These are phyloP conservation scores for Dryobates pubescens DNA, from an alignment of 2,797 vertebrate species.

Conservation along the genomic window DNA sequence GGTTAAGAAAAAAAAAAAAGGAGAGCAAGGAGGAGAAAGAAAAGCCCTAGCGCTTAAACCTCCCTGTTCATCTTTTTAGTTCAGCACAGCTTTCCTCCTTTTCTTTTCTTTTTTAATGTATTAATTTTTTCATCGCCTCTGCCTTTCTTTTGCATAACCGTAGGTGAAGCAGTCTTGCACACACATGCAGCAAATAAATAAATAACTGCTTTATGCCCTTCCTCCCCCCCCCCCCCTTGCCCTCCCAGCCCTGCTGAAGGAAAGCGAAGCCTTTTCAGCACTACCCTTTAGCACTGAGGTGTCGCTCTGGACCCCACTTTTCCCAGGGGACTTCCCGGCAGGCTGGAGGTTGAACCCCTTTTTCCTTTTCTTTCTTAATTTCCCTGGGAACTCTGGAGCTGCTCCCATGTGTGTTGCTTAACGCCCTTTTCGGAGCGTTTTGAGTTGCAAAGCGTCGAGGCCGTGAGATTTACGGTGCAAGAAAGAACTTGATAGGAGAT, in stretches of 20 bases:
- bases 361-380: not conserved
- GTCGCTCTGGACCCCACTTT: not conserved
- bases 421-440: conserved; percentile 40
- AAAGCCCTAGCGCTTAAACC: conserved; percentile 37
- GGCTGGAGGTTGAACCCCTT: not conserved
- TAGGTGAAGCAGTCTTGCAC: conserved; percentile 64
- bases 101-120: not conserved
- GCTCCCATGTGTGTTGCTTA: conserved; percentile 31
- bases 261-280: not conserved
- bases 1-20: not conserved
- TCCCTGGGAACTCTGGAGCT: not conserved
- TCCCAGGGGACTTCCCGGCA: not conserved
- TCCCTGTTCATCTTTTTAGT: conserved; percentile 8
- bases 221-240: conserved; percentile 1
- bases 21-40: not conserved
- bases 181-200: conserved; percentile 69
- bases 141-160: conserved; percentile 64
- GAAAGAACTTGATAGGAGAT: conserved; percentile 76
- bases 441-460: conserved; percentile 34
- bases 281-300: not conserved
- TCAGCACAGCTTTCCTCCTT: conserved; percentile 18
- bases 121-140: conserved; percentile 27
- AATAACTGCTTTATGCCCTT: conserved; percentile 44
- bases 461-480: conserved; percentile 70
- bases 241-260: not conserved